phyloP scores from a whole-genome alignment of 1,140 invertebrate genomes.

The Pseudachorutes palmiensis region DNA sequence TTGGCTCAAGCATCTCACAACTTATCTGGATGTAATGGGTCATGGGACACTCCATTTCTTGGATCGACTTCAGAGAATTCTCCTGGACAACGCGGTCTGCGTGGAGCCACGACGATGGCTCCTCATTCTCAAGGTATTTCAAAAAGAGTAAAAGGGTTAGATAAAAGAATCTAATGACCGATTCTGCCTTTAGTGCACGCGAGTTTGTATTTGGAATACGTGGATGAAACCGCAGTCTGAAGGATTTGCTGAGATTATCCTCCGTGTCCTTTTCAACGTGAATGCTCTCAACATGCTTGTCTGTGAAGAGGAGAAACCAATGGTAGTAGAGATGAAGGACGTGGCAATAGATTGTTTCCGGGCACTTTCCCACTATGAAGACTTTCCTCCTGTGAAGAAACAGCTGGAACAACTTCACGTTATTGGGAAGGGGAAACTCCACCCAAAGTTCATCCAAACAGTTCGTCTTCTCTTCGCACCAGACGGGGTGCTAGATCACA shows the following conservation, averaged over 20 bases:
- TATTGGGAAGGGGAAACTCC: constrained; percentile 7
- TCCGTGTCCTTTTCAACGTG: constrained; percentile 27
- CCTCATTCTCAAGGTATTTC: constrained; percentile 21
- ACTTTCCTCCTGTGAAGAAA: background rate
- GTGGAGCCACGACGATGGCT: constrained; percentile 22
- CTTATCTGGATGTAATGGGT: constrained; percentile 19
- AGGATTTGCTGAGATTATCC: constrained; percentile 24
- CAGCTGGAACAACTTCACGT: background rate
- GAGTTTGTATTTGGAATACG: constrained; percentile 18
- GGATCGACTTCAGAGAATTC: constrained; percentile 19
- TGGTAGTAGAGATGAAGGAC: background rate
- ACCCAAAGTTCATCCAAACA: constrained; percentile 5
- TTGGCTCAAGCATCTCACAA: constrained; percentile 24
- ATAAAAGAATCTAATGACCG: background rate
- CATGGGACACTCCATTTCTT: constrained; percentile 26
- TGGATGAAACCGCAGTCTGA: constrained; percentile 29
- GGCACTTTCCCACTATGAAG: constrained; percentile 1
- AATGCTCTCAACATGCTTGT: constrained; percentile 10
- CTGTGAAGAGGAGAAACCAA: background rate
- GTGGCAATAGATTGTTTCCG: constrained; percentile 3
- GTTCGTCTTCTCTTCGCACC: background rate
- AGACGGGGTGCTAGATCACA: too few species aligned
- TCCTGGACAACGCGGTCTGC: constrained; percentile 12
- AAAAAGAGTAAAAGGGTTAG: too few species aligned
- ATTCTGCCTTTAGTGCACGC: constrained; percentile 6